Evolutionary conservation across 2,113 vertebrate species (phyloP).

Genomic region (Antechinus stuartii): DNA sequence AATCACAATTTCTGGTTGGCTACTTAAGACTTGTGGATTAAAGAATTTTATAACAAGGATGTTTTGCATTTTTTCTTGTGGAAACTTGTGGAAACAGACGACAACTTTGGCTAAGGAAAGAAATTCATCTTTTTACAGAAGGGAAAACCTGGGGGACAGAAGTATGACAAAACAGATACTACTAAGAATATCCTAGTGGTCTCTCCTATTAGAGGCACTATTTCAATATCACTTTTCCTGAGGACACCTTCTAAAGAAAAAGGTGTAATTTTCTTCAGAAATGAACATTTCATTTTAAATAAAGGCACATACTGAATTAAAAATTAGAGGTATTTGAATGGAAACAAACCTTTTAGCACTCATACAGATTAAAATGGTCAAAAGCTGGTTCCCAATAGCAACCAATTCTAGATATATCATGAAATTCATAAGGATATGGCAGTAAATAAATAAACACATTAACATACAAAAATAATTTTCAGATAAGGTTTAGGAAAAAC

Average conservation of each 20-base stretch:
- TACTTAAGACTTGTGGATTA: neutral
- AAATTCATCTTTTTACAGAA: neutral
- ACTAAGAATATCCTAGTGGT: neutral
- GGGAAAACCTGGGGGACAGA: neutral
- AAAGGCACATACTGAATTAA: neutral
- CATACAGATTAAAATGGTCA: neutral
- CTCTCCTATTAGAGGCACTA: neutral
- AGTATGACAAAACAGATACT: neutral
- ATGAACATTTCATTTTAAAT: neutral
- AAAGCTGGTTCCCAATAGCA: slow-evolving; percentile 41
- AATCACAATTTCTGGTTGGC: neutral
- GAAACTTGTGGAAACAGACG: neutral
- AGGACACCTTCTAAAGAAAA: slow-evolving; percentile 1
- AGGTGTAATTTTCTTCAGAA: neutral
- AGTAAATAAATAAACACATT: slow-evolving; percentile 81
- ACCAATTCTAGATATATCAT: slow-evolving; percentile 54
- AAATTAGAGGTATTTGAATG: slow-evolving; percentile 42
- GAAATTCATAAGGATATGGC: slow-evolving; percentile 54
- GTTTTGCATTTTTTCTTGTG: neutral
- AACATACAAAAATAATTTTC: slow-evolving; percentile 50
- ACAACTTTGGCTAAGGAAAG: slow-evolving; percentile 26
- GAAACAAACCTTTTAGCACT: neutral
- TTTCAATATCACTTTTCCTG: neutral
- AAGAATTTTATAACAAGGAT: neutral
- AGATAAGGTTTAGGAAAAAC: slow-evolving; percentile 64